phyloP scores from a whole-genome alignment of 2,113 vertebrate genomes.

The Petrocephalus zakoni region DNA sequence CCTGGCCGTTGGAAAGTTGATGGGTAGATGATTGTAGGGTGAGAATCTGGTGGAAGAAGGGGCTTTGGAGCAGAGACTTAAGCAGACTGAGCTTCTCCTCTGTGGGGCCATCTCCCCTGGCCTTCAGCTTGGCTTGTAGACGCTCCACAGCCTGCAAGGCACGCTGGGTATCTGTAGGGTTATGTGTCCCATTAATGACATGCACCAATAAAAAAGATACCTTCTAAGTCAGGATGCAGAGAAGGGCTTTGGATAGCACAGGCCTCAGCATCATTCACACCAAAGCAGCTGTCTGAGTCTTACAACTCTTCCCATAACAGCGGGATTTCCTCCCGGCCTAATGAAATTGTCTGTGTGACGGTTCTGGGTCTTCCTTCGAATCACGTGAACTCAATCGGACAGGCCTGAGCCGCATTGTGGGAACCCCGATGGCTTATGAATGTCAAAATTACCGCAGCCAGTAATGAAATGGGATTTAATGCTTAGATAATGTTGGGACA shows the following conservation, averaged over 20 bases:
- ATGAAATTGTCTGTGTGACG: constrained; percentile 11
- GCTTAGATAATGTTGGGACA: neutral
- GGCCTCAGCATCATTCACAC: neutral
- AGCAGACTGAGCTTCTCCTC: constrained; percentile 82
- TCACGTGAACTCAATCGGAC: neutral
- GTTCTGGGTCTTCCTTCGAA: neutral
- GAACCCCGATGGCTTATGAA: neutral
- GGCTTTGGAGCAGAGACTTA: constrained; percentile 85
- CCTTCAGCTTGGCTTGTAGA: constrained; percentile 79
- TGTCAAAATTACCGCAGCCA: neutral
- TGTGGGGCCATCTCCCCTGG: constrained; percentile 72
- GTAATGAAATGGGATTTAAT: neutral
- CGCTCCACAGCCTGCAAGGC: constrained; percentile 86
- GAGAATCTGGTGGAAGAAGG: constrained; percentile 89
- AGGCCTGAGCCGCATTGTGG: neutral
- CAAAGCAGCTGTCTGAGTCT: neutral
- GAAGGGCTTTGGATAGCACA: neutral
- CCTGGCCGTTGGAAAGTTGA: constrained; percentile 70
- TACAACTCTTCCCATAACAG: neutral
- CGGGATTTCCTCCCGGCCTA: neutral
- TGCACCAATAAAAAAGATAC: neutral
- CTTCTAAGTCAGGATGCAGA: neutral
- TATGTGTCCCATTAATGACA: neutral
- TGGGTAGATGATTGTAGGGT: constrained; percentile 78
- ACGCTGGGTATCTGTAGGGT: constrained; percentile 68